Base-by-base conservation (phyloP, 2,113 vertebrate genomes). In the Saguinus midas region DNA sequence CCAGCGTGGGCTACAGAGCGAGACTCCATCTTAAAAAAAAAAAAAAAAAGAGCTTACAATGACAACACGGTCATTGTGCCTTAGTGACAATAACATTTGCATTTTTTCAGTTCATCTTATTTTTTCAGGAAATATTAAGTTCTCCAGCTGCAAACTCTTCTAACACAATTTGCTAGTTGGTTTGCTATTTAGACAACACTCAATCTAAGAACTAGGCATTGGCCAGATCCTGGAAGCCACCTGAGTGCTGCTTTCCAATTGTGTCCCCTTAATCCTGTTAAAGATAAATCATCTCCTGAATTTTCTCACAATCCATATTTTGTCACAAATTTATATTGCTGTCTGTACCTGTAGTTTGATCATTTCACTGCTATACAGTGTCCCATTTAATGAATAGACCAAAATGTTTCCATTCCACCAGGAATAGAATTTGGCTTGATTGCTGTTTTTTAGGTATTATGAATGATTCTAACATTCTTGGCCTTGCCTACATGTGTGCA, bases 241-340 rank as follows among this genome's bases (percentile, higher is more conserved):
- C 18, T 0, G 21, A 80, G 20, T n/a, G 25, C 16, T 5, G 0
- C 78, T 6, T 0, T 27, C 10, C 29, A 52, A 4, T 29, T 35
- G 1, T 0, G 12, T 3, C 6, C 27, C 35, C 18, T 88, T 35
- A 20, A 16, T 48, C n/a, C 20, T 16, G 20, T n/a, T 3, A 76
- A 68, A 57, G 3, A 12, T 66, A 72, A 87, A 52, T 5, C 35
- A 64, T 43, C 57, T 55, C 9, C 48, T 48, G 23, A 29, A 55
- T 75, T 88, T 89, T 75, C 64, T 94, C 37, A n/a, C 18, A 80
- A 21, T 80, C 11, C 80, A 40, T n/a, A 80, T 73, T 55, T 81
- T 55, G 8, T 37, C n/a, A 61, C n/a, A 91, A 66, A 78, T 40
- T 52, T 35, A 29, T n/a, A 52, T 4, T 8, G 5, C 50, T 83